phyloP scores from a whole-genome alignment of 2,797 vertebrate species.

The Strix occidentalis region DNA sequence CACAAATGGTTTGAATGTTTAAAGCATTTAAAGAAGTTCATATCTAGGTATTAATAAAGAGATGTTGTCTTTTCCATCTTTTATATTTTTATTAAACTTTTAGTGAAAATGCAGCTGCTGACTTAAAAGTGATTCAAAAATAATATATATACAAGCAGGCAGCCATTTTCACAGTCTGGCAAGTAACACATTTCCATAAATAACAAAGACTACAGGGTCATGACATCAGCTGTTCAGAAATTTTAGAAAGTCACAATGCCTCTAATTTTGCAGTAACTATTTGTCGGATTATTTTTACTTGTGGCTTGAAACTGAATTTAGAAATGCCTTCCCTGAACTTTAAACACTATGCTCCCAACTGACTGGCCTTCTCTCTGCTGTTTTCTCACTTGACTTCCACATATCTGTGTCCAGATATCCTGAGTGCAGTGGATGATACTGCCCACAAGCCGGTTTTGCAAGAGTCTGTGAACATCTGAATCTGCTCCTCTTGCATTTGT shows the following conservation, averaged over 20 bases:
- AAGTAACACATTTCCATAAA: conserved; percentile 34
- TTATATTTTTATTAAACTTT: neutral
- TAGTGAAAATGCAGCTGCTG: neutral
- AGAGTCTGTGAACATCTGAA: neutral
- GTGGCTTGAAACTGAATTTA: conserved; percentile 18
- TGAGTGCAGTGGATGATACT: neutral
- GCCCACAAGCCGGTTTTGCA: neutral
- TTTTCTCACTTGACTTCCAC: neutral
- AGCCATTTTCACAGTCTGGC: conserved; percentile 33
- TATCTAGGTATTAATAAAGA: neutral
- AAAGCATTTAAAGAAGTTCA: neutral
- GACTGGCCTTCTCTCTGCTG: neutral
- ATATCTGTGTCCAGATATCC: neutral
- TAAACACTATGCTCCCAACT: neutral
- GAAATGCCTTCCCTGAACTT: conserved; percentile 31
- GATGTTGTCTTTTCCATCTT: neutral
- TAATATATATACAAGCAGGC: neutral
- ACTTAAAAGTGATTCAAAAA: neutral
- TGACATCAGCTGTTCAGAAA: conserved; percentile 3
- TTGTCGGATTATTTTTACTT: conserved; percentile 2
- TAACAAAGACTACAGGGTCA: conserved; percentile 38
- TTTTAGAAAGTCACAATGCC: neutral
- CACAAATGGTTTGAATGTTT: neutral
- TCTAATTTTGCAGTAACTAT: conserved; percentile 11
- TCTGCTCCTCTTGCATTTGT: neutral